Evolutionary conservation across 2,888 invertebrate species (phyloP).

Genomic region (Euplexia lucipara): DNA sequence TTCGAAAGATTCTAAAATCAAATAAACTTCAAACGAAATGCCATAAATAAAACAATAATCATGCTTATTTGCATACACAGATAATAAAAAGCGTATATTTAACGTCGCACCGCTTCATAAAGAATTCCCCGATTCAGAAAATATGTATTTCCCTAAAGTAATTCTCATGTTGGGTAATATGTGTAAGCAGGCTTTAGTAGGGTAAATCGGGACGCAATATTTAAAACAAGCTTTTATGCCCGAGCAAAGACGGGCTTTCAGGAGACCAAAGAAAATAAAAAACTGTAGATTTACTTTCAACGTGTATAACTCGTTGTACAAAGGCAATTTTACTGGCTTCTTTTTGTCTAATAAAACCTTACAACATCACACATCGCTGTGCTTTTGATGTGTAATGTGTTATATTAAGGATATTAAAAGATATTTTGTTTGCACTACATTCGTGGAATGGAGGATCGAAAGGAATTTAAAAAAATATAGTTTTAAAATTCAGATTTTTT

Average conservation of each 20-base stretch:
- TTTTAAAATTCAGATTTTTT: too few species aligned
- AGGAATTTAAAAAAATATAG: neutral
- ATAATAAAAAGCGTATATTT: slow-evolving; percentile 46
- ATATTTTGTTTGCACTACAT: neutral
- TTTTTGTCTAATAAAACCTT: slow-evolving; percentile 60
- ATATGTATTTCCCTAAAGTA: slow-evolving; percentile 77
- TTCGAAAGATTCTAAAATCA: neutral
- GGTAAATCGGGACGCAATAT: slow-evolving; percentile 86
- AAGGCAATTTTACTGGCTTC: slow-evolving; percentile 69
- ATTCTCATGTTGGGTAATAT: slow-evolving; percentile 79
- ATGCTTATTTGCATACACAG: slow-evolving; percentile 28
- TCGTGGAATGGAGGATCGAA: neutral
- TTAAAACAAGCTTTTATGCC: slow-evolving; percentile 86
- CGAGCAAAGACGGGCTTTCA: slow-evolving; percentile 81
- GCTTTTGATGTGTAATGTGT: slow-evolving; percentile 34
- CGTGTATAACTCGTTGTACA: slow-evolving; percentile 71
- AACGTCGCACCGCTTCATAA: slow-evolving; percentile 56
- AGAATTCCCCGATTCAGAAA: slow-evolving; percentile 69
- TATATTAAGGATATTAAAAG: slow-evolving; percentile 9
- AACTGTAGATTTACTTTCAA: slow-evolving; percentile 80
- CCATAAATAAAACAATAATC: slow-evolving; percentile 26
- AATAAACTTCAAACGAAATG: neutral
- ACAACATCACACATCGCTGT: slow-evolving; percentile 40
- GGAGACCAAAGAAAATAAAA: slow-evolving; percentile 81
- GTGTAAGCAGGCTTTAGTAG: slow-evolving; percentile 80